phyloP scores from a whole-genome alignment of 2,888 invertebrate species.

The Papilio elwesi region DNA sequence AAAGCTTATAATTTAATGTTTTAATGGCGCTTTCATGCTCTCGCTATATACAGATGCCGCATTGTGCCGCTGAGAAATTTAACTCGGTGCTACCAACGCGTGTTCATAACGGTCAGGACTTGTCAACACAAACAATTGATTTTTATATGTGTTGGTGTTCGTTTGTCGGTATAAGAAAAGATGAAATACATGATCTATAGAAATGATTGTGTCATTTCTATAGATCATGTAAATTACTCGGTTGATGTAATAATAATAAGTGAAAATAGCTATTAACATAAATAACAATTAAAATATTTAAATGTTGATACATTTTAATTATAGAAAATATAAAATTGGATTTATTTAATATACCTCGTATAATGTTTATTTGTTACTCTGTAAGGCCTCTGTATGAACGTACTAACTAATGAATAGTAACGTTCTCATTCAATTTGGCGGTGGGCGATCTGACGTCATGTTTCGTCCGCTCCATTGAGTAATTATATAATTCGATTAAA shows the following conservation, averaged over 20 bases:
- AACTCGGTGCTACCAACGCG: constrained; percentile 24
- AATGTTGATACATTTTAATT: too few relatives aligned
- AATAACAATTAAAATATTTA: too few relatives aligned
- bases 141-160: not conserved
- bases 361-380: not conserved
- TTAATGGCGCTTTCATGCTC: constrained; percentile 35
- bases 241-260: not conserved
- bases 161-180: not conserved
- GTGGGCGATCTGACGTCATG: constrained; percentile 17
- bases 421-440: constrained; percentile 25
- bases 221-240: not conserved
- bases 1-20: constrained; percentile 39
- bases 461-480: constrained; percentile 34
- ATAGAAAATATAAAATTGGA: too few relatives aligned
- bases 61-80: constrained; percentile 36
- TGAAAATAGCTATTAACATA: not conserved
- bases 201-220: not conserved
- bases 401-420: not conserved
- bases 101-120: constrained; percentile 8
- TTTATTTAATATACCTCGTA: too few relatives aligned
- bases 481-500: constrained; percentile 36
- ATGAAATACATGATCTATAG: not conserved
- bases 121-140: constrained; percentile 16
- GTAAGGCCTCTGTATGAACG: not conserved
- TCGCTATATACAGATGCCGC: constrained; percentile 21